Percentiles rank a stretch among this genome's conserved stretches.
phyloP scores from a whole-genome alignment of 2,113 vertebrate genomes.

The Osmerus eperlanus region DNA sequence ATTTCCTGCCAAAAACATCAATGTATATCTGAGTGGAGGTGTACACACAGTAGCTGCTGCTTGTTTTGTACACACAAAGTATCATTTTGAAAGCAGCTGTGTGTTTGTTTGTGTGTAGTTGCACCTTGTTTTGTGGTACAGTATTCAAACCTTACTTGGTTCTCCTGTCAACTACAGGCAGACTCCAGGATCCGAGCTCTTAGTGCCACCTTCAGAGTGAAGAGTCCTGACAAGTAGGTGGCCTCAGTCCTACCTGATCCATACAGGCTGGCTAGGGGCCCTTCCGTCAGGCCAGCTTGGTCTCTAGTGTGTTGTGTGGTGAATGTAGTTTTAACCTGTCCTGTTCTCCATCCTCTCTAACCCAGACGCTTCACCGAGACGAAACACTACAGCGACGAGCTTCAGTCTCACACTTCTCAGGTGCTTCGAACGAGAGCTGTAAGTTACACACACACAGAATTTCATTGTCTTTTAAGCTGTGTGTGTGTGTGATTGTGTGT shows the following conservation, averaged over 20 bases:
- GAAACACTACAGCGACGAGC: constrained; percentile 90
- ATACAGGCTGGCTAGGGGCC: background rate
- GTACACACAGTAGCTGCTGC: too few relatives aligned
- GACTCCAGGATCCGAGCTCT: constrained; percentile 95
- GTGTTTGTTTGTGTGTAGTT: too few relatives aligned
- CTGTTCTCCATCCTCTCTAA: background rate
- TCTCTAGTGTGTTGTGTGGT: too few relatives aligned
- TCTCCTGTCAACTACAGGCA: constrained; percentile 71
- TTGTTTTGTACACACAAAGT: too few relatives aligned
- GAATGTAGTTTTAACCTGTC: too few relatives aligned
- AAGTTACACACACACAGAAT: constrained; percentile 54
- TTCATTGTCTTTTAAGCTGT: too few relatives aligned
- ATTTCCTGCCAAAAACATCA: constrained; percentile 25
- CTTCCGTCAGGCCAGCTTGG: background rate
- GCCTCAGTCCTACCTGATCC: background rate
- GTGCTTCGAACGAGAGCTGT: constrained; percentile 89
- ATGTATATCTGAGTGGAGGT: too few relatives aligned
- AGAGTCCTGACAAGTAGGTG: constrained; percentile 90
- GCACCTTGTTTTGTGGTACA: constrained; percentile 6
- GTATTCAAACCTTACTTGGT: background rate
- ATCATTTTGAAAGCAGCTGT: constrained; percentile 6
- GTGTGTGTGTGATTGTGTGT: background rate
- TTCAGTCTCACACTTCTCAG: constrained; percentile 89
- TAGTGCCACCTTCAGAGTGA: constrained; percentile 96
- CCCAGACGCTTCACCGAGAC: constrained; percentile 85